Conservation (phyloP, 2,888 invertebrate species). For the Volucella zonaria region DNA sequence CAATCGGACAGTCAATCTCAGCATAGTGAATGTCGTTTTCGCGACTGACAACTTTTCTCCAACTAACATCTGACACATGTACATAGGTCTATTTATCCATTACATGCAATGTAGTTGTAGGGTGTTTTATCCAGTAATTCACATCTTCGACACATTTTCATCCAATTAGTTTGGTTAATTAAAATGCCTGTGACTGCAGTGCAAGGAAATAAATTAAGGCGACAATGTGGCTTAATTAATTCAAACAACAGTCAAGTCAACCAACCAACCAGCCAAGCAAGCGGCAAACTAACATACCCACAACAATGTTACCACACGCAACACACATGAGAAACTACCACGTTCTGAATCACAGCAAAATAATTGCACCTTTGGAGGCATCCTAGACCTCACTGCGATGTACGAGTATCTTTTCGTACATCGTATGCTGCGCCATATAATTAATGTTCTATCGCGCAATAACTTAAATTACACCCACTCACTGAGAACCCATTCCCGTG, state of each 20-base stretch:
- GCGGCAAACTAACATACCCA: background rate
- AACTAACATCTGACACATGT: no score
- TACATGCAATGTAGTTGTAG: no score
- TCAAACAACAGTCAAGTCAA: no score
- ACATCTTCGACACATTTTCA: no score
- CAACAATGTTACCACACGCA: slow-evolving; percentile 36
- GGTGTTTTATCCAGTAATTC: no score
- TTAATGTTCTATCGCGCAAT: slow-evolving; percentile 61
- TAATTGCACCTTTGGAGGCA: slow-evolving; percentile 54
- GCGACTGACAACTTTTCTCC: no score
- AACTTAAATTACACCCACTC: slow-evolving; percentile 43
- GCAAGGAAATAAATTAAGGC: slow-evolving; percentile 1
- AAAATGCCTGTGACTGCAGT: no score
- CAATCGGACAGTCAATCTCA: no score
- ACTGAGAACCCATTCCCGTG: slow-evolving; percentile 22
- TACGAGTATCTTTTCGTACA: background rate
- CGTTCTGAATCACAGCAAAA: slow-evolving; percentile 62
- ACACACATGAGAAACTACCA: slow-evolving; percentile 60
- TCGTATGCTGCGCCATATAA: slow-evolving; percentile 53
- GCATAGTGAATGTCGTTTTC: no score
- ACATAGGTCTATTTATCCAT: no score
- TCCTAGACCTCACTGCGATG: slow-evolving; percentile 19
- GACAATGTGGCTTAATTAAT: slow-evolving; percentile 46
- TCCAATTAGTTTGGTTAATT: no score
- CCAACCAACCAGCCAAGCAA: no score